These are phyloP conservation scores for Sitobion miscanthi DNA, from an alignment of 1,140 invertebrate genomes.

Conservation along the genomic window DNA sequence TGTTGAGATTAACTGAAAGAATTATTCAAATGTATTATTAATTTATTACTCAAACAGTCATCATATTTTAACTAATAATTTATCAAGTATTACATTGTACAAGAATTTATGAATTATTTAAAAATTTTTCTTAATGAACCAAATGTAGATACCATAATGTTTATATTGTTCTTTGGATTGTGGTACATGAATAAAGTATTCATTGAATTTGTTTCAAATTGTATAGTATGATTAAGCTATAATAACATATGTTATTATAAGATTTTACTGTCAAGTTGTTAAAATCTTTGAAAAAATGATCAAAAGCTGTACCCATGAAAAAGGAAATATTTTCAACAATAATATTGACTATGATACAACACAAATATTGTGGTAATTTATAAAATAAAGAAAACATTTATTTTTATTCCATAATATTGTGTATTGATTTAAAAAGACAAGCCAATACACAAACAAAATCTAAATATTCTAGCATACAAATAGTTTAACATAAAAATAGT, in stretches of 20 bases:
- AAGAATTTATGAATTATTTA: background rate
- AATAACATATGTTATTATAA: background rate
- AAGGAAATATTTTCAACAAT: background rate
- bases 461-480: slow-evolving; percentile 21
- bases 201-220: slow-evolving; percentile 27
- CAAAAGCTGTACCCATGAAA: background rate
- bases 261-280: background rate
- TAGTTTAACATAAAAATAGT: slow-evolving; percentile 34
- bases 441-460: background rate
- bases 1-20: background rate
- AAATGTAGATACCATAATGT: background rate
- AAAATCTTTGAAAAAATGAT: background rate
- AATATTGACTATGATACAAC: background rate
- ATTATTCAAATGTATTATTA: no score
- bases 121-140: slow-evolving; percentile 9
- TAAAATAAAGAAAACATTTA: slow-evolving; percentile 18
- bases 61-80: background rate
- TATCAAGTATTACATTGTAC: background rate
- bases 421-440: slow-evolving; percentile 24
- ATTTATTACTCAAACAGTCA: background rate
- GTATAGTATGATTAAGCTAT: background rate
- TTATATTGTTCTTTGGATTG: slow-evolving; percentile 5
- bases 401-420: slow-evolving; percentile 9
- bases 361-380: background rate
- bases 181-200: slow-evolving; percentile 45